Evolutionary conservation across 2,113 vertebrate genomes (phyloP).

Genomic region (Elanoides forficatus): DNA sequence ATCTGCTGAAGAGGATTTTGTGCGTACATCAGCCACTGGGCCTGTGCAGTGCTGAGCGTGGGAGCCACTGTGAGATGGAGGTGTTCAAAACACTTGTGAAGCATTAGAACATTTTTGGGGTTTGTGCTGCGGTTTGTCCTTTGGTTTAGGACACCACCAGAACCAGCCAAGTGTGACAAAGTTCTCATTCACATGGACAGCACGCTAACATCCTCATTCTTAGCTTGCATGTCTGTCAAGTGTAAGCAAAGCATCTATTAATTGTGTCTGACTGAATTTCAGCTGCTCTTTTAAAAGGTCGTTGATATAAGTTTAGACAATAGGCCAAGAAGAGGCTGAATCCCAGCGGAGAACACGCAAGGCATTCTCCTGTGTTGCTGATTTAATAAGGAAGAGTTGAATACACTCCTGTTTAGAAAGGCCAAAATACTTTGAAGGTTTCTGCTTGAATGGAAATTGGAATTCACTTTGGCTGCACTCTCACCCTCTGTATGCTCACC

Average conservation of each 20-base stretch:
- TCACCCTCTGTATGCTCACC: background rate
- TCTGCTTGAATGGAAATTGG: constrained; percentile 29
- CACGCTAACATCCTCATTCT: constrained; percentile 64
- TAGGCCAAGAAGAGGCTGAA: background rate
- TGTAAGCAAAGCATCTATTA: constrained; percentile 51
- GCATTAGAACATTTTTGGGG: background rate
- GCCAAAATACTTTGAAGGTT: constrained; percentile 8
- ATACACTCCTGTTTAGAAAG: constrained; percentile 12
- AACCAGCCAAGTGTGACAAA: background rate
- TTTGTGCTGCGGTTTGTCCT: background rate
- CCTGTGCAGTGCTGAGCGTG: background rate
- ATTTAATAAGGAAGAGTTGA: constrained; percentile 28
- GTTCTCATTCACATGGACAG: constrained; percentile 7
- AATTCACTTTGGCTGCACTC: constrained; percentile 11
- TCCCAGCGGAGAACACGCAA: background rate
- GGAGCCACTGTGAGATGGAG: background rate
- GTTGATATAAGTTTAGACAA: background rate
- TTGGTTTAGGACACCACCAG: constrained; percentile 12
- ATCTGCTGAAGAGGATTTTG: background rate
- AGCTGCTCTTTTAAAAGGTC: constrained; percentile 19
- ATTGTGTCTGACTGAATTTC: constrained; percentile 58
- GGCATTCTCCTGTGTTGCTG: constrained; percentile 2
- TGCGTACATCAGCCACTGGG: background rate
- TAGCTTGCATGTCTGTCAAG: constrained; percentile 48
- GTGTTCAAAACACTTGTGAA: constrained; percentile 10